Conservation (phyloP, 2,797 vertebrate genomes). For the Alauda arvensis region DNA sequence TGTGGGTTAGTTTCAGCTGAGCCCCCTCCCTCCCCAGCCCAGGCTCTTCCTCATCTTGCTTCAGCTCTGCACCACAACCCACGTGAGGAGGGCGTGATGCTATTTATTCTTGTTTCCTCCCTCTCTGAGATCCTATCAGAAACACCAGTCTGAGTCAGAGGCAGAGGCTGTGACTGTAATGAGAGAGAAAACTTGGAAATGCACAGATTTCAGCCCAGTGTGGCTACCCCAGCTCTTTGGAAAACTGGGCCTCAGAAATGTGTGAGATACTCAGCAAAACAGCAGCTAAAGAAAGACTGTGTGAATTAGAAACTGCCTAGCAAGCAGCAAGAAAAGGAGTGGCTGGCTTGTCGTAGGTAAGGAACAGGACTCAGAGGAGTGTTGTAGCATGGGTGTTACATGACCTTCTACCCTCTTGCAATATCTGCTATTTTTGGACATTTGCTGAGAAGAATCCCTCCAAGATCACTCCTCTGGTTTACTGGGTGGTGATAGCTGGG, state of each 20-base stretch:
- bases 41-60: slow-evolving; percentile 38
- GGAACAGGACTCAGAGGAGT: background rate
- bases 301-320: slow-evolving; percentile 15
- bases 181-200: background rate
- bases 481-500: slow-evolving; percentile 48
- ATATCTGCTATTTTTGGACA: slow-evolving; percentile 58
- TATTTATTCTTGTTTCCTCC: slow-evolving; percentile 51
- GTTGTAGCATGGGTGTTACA: background rate
- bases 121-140: slow-evolving; percentile 38
- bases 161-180: slow-evolving; percentile 23
- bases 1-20: slow-evolving; percentile 38
- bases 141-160: slow-evolving; percentile 42
- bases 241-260: slow-evolving; percentile 1
- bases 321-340: background rate
- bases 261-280: slow-evolving; percentile 1
- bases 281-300: background rate
- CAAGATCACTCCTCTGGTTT: slow-evolving; percentile 22
- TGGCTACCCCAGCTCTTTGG: background rate
- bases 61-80: slow-evolving; percentile 41
- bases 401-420: slow-evolving; percentile 45
- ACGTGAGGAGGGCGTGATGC: slow-evolving; percentile 40
- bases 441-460: slow-evolving; percentile 33
- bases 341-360: background rate
- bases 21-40: background rate
- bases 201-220: background rate